phyloP scores from a whole-genome alignment of 2,113 vertebrate genomes.

The Prunella fulvescens region DNA sequence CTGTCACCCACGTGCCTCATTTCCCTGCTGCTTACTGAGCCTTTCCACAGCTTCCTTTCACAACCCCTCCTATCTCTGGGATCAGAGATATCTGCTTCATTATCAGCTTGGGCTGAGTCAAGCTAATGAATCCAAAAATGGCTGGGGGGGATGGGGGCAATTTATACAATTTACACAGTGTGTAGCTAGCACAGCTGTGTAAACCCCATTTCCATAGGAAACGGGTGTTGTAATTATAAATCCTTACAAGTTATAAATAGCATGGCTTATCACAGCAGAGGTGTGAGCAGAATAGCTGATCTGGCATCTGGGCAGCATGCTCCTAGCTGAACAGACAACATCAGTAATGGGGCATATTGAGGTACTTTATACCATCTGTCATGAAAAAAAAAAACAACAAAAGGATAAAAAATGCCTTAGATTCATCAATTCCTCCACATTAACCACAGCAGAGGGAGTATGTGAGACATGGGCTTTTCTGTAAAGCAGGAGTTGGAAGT shows the following conservation, averaged over 20 bases:
- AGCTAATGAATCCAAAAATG: background rate
- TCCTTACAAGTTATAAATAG: slow-evolving; percentile 27
- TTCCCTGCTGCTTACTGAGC: background rate
- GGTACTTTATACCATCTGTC: background rate
- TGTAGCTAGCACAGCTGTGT: background rate
- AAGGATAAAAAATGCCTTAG: background rate
- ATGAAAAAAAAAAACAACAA: background rate
- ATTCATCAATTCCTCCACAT: background rate
- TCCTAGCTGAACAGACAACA: background rate
- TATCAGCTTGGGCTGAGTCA: background rate
- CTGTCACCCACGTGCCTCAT: background rate
- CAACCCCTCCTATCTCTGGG: background rate
- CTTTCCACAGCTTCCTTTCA: background rate
- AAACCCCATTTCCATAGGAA: slow-evolving; percentile 6
- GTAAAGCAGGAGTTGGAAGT: background rate
- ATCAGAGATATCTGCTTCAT: background rate
- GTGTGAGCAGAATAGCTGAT: slow-evolving; percentile 25
- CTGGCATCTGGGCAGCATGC: background rate
- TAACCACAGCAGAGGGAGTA: background rate
- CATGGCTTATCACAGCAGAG: background rate
- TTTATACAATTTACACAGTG: background rate
- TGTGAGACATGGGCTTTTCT: background rate
- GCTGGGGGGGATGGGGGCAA: background rate
- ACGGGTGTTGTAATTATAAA: slow-evolving; percentile 7
- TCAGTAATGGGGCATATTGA: background rate